Base-by-base conservation (phyloP, 2,113 vertebrate species). In the Aythya baeri region DNA sequence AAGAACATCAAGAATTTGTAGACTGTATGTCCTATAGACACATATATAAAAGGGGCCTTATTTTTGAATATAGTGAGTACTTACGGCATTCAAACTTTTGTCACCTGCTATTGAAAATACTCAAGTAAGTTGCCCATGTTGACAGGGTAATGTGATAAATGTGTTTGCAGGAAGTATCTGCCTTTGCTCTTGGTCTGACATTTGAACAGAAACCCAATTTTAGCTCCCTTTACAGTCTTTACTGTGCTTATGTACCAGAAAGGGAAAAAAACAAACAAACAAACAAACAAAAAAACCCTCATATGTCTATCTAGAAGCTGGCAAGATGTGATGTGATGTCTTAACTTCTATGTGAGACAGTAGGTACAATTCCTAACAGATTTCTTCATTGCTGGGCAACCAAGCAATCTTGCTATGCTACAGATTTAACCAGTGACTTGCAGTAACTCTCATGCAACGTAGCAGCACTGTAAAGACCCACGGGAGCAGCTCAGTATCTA, bases 341-440 rank as follows among this genome's bases (percentile, higher is more conserved):
- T 63, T 74, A 54, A 62, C 71, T 80, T 88, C 31, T 88, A 1
- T 31, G 29, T 21, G 46, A 44, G 34, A 80, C 36, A 71, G 36
- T 74, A 46, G 62, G 55, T 74, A 46, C 18, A 80, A 67, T 66
- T 90, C 63, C 59, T 74, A 74, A 77, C 14, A 72, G 58, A 83
- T 81, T 91, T 93, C 41, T 93, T 77, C 62, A 93, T 46, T 91
- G 36, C 80, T 78, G 86, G 67, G 65, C 76, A 88, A 81, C 4
- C 6, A 83, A 78, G 34, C 52, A 86, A 74, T 79, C 50, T 77
- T 66, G 41, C 76, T 77, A 7, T 6, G 15, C 68, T 72, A 59
- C 73, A 63, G 52, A 72, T 93, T 83, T 75, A 78, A 93, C 61
- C 38, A 75, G 52, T 72, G 67, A 76, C 29, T 59, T 54, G 68